Evolutionary conservation across 2,888 invertebrate species (phyloP).

Genomic region (Lepidocyrtinus sp.): DNA sequence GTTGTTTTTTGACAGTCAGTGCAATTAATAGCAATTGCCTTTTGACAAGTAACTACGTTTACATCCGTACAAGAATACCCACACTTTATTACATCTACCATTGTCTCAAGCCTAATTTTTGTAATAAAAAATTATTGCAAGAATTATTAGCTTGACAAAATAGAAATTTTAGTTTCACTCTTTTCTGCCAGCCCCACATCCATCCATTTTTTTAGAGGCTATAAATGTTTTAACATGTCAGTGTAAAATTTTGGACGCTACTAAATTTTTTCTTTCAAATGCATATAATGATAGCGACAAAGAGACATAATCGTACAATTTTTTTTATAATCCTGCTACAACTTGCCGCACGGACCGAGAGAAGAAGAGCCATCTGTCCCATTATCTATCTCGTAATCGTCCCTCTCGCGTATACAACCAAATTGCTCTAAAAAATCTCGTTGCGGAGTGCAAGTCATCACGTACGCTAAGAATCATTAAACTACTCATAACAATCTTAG

Average conservation of each 20-base stretch:
- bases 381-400: background rate
- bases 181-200: no score
- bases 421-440: background rate
- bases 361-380: background rate
- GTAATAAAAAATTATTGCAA: no score
- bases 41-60: background rate
- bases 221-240: background rate
- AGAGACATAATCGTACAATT: background rate
- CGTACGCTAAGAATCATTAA: background rate
- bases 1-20: constrained; percentile 15
- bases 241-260: no score
- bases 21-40: constrained; percentile 8
- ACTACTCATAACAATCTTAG: no score
- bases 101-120: background rate
- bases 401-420: background rate
- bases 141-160: no score
- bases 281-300: background rate
- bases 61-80: background rate
- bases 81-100: background rate
- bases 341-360: background rate
- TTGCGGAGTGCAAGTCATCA: background rate
- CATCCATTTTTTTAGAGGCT: no score
- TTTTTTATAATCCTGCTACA: background rate
- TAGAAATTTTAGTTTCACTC: no score
- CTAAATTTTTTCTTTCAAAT: background rate